Conservation (phyloP, 1,140 invertebrate species). For the Eriosoma lanigerum region DNA sequence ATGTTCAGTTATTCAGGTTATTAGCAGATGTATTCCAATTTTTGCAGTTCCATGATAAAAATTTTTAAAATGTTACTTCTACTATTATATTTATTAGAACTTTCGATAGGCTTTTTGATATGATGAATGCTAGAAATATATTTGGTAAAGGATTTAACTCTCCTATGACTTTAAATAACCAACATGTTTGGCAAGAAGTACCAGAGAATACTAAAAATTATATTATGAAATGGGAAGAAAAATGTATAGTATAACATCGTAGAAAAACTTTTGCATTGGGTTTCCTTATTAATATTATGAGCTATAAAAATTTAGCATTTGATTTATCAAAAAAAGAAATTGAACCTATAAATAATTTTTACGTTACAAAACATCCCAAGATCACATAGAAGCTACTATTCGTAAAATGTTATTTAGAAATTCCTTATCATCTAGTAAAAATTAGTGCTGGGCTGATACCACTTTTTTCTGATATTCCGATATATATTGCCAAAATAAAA, state of each 20-base stretch:
- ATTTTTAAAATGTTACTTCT: slow-evolving; percentile 8
- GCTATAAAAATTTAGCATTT: background rate
- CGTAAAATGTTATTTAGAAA: no score
- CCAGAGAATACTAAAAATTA: background rate
- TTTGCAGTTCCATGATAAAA: background rate
- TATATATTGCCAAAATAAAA: no score
- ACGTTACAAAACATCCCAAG: no score
- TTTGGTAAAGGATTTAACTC: background rate
- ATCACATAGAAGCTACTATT: no score
- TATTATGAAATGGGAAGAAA: background rate
- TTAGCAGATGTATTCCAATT: slow-evolving; percentile 5
- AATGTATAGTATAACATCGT: background rate
- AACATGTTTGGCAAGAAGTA: slow-evolving; percentile 2
- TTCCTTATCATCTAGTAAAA: no score
- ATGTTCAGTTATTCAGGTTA: background rate
- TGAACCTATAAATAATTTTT: no score
- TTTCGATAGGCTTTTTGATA: slow-evolving; percentile 21
- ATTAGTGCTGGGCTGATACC: no score
- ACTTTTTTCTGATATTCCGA: no score
- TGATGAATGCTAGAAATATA: slow-evolving; percentile 14
- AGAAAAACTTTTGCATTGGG: background rate
- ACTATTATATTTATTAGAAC: slow-evolving; percentile 9
- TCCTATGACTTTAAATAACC: background rate
- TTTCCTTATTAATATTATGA: slow-evolving; percentile 3
- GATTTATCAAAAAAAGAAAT: background rate